Percentiles rank a stretch among this genome's conserved stretches.
Evolutionary conservation across 2,797 vertebrate genomes (phyloP).

Genomic region (Tauraco hartlaubi): DNA sequence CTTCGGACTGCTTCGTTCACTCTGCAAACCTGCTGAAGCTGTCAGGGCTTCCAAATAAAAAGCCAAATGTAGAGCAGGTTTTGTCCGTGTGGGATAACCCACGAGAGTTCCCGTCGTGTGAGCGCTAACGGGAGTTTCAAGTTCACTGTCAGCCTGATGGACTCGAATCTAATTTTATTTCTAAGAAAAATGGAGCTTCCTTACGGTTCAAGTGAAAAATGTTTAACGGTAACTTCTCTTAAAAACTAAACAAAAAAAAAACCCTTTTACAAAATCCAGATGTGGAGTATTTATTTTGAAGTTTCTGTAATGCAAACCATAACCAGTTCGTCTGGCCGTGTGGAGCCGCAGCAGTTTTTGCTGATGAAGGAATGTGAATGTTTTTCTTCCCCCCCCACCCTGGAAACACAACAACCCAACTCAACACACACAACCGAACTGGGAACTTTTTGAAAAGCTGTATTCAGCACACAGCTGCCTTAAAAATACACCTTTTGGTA

Average conservation of each 20-base stretch:
- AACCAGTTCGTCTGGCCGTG: background rate
- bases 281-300: background rate
- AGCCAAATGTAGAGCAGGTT: background rate
- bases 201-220: background rate
- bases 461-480: background rate
- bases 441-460: background rate
- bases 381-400: background rate
- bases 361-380: background rate
- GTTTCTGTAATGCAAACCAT: background rate
- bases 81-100: background rate
- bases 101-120: accelerated
- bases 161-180: background rate
- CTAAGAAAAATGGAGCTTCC: background rate
- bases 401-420: background rate
- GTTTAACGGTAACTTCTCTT: background rate
- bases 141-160: background rate
- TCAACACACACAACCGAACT: background rate
- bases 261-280: background rate
- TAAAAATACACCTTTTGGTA: background rate
- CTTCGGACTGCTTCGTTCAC: background rate
- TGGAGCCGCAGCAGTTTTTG: background rate
- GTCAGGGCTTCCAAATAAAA: background rate
- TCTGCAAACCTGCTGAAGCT: background rate
- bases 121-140: accelerated
- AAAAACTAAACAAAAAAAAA: background rate